Evolutionary conservation across 30 jellyfish, hydroid and myxozoan genomes (phyloP).

Genomic region (Cassiopea andromeda): DNA sequence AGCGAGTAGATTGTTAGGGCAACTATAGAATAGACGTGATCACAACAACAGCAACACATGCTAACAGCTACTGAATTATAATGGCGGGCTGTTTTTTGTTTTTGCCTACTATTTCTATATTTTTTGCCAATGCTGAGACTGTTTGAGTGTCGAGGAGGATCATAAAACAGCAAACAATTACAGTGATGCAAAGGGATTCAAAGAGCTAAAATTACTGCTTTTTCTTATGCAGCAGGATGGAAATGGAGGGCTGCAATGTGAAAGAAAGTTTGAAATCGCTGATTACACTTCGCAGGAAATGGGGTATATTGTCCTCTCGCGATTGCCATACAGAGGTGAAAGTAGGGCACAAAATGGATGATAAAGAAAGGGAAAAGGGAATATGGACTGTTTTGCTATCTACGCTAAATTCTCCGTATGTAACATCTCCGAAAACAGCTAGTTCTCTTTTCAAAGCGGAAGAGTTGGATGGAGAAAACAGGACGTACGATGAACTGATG

Average conservation of each 20-base stretch:
- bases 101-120: no score
- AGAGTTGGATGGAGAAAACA: constrained; percentile 2
- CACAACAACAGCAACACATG: not conserved
- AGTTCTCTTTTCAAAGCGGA: not conserved
- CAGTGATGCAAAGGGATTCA: not conserved
- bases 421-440: not conserved
- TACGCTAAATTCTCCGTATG: constrained; percentile 28
- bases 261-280: not conserved
- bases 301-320: not conserved
- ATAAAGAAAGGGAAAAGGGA: not conserved
- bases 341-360: not conserved
- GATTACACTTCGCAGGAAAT: not conserved
- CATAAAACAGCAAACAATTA: no score
- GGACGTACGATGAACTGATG: constrained; percentile 26
- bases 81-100: not conserved
- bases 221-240: not conserved
- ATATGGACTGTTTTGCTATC: constrained; percentile 31
- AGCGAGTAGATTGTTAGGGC: constrained; percentile 1
- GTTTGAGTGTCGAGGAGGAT: no score
- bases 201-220: not conserved
- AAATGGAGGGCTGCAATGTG: constrained; percentile 11
- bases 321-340: not conserved
- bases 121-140: no score
- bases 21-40: not conserved
- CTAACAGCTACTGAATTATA: not conserved